Evolutionary conservation across 2,797 vertebrate genomes (phyloP).

Genomic region (Phataginus tricuspis): DNA sequence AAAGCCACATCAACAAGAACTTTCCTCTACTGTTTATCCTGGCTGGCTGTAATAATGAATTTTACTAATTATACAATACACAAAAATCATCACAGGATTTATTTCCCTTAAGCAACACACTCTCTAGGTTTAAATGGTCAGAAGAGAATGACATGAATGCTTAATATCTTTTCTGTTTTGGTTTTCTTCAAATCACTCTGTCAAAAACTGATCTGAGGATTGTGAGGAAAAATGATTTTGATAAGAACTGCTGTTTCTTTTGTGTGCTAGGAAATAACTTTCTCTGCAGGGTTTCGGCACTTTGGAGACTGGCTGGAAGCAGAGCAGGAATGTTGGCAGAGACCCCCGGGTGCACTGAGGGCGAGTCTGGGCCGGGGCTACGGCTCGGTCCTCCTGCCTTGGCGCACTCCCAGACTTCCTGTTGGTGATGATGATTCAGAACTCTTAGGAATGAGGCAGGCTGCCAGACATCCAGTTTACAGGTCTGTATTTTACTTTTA

Average conservation of each 20-base stretch:
- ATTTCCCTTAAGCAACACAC: background rate
- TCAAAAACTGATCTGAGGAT: background rate
- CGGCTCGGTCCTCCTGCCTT: too few species aligned
- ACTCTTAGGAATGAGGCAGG: background rate
- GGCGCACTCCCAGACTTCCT: background rate
- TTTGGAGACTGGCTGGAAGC: background rate
- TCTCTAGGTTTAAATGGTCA: background rate
- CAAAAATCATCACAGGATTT: background rate
- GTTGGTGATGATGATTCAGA: background rate
- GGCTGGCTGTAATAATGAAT: background rate
- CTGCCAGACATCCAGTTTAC: background rate
- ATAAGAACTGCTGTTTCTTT: background rate
- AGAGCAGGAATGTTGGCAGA: rapidly evolving
- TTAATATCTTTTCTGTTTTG: background rate
- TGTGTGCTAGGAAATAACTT: background rate
- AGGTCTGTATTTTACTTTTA: background rate
- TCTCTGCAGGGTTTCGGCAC: background rate
- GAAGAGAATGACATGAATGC: background rate
- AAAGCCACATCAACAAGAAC: background rate
- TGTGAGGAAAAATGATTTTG: background rate
- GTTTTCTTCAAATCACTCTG: background rate
- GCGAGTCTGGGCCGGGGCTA: background rate
- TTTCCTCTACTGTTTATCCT: background rate
- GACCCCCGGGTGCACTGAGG: rapidly evolving
- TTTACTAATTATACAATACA: background rate